Evolutionary conservation across 2,888 invertebrate species (phyloP).

Genomic region (Bembecia ichneumoniformis): DNA sequence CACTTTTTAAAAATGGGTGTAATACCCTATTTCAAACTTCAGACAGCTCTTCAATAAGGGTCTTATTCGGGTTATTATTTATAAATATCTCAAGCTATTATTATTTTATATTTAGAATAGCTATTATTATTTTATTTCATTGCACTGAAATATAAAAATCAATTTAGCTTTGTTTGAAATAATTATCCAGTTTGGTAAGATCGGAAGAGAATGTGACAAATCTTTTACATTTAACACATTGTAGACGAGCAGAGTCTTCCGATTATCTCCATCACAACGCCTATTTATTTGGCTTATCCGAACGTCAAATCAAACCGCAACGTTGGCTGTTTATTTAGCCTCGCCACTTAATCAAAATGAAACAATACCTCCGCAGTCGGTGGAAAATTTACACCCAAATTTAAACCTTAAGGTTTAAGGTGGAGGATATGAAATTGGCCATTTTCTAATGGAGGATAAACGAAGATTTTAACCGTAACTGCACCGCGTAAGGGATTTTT

Average conservation of each 20-base stretch:
- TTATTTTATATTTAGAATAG: no score
- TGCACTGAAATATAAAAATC: no score
- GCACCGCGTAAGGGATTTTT: not conserved
- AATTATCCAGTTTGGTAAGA: no score
- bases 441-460: not conserved
- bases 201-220: no score
- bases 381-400: not conserved
- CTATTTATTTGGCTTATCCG: conserved; percentile 37
- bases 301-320: conserved; percentile 30
- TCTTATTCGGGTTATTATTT: no score
- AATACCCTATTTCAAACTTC: no score
- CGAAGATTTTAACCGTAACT: not conserved
- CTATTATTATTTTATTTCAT: no score
- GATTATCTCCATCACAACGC: conserved; percentile 23
- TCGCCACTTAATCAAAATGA: conserved; percentile 26
- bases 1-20: no score
- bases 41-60: no score
- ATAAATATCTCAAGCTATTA: no score
- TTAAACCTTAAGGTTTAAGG: not conserved
- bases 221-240: no score
- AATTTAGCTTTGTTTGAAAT: no score
- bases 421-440: not conserved
- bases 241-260: conserved; percentile 1
- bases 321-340: conserved; percentile 22
- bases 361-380: not conserved